These are phyloP conservation scores for Limanda limanda DNA, from an alignment of 2,113 vertebrate genomes.

Conservation along the genomic window DNA sequence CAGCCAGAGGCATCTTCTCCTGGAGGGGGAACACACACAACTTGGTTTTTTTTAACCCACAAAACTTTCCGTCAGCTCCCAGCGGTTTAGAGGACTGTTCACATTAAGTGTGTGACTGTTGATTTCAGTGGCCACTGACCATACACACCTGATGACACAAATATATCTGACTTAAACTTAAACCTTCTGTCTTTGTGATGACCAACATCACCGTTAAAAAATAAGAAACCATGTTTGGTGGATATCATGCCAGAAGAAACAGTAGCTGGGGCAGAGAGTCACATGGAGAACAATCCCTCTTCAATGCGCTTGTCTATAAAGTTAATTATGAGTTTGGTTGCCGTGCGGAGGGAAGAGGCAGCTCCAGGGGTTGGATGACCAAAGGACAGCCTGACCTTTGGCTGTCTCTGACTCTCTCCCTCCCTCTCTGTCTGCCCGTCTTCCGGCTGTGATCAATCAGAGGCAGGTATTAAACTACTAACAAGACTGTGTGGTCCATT, in stretches of 20 bases:
- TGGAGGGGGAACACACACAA: constrained; percentile 30
- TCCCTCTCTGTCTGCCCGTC: neutral
- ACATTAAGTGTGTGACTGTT: too few species aligned
- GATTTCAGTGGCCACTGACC: too few species aligned
- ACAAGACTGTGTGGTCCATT: neutral
- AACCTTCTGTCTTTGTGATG: neutral
- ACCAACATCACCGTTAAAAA: neutral
- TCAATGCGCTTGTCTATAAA: constrained; percentile 13
- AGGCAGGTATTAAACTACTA: neutral
- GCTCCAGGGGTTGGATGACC: constrained; percentile 3
- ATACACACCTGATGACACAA: too few species aligned
- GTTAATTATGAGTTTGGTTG: neutral
- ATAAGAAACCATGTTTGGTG: neutral
- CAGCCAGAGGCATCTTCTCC: constrained; percentile 86
- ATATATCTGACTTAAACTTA: too few species aligned
- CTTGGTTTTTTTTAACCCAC: neutral
- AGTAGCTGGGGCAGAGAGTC: constrained; percentile 6
- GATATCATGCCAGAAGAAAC: neutral
- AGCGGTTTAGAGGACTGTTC: neutral
- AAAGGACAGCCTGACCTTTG: constrained; percentile 1
- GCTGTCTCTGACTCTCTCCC: neutral
- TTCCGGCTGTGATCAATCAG: neutral
- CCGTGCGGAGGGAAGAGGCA: neutral
- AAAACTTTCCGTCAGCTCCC: neutral
- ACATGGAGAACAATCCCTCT: constrained; percentile 3